Conservation (phyloP, 2,888 invertebrate species). For the Hemistola chrysoprasaria region DNA sequence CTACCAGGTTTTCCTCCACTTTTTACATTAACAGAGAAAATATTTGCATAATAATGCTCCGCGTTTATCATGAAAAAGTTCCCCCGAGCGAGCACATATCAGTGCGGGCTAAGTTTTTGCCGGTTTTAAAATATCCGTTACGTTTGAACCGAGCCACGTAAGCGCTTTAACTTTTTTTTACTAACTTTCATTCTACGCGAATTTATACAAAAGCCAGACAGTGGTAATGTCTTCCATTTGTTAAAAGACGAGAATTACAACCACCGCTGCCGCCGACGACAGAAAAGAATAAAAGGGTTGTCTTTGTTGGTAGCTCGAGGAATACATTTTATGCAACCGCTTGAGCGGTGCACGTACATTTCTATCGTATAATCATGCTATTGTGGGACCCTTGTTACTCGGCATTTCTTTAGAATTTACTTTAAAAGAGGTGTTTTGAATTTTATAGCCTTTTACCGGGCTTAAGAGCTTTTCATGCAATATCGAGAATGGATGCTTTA, state of each 20-base stretch:
- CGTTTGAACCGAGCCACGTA: slow-evolving; percentile 58
- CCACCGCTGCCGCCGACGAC: slow-evolving; percentile 59
- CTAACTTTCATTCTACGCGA: slow-evolving; percentile 70
- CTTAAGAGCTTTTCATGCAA: slow-evolving; percentile 28
- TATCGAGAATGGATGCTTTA: slow-evolving; percentile 18
- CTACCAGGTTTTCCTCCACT: slow-evolving; percentile 12
- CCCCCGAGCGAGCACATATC: slow-evolving; percentile 37
- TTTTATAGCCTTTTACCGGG: slow-evolving; percentile 35
- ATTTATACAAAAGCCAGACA: slow-evolving; percentile 73
- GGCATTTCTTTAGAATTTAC: slow-evolving; percentile 39
- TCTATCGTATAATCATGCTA: slow-evolving; percentile 55
- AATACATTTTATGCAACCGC: slow-evolving; percentile 68
- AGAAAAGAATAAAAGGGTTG: slow-evolving; percentile 70
- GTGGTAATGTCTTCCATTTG: slow-evolving; percentile 77
- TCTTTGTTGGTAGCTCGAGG: slow-evolving; percentile 63
- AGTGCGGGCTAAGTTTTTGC: slow-evolving; percentile 45
- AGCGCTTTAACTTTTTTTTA: slow-evolving; percentile 67
- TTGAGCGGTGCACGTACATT: slow-evolving; percentile 47
- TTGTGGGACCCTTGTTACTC: slow-evolving; percentile 45
- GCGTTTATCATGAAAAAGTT: slow-evolving; percentile 43
- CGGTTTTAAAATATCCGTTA: slow-evolving; percentile 53
- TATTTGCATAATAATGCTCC: slow-evolving; percentile 34
- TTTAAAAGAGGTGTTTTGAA: slow-evolving; percentile 31
- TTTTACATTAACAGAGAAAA: slow-evolving; percentile 26
- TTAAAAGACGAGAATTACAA: slow-evolving; percentile 74